A percentile compares a stretch with the other conserved stretches of the same genome.
Evolutionary conservation across 2,797 vertebrate genomes (phyloP).

Genomic region (Dallia pectoralis): DNA sequence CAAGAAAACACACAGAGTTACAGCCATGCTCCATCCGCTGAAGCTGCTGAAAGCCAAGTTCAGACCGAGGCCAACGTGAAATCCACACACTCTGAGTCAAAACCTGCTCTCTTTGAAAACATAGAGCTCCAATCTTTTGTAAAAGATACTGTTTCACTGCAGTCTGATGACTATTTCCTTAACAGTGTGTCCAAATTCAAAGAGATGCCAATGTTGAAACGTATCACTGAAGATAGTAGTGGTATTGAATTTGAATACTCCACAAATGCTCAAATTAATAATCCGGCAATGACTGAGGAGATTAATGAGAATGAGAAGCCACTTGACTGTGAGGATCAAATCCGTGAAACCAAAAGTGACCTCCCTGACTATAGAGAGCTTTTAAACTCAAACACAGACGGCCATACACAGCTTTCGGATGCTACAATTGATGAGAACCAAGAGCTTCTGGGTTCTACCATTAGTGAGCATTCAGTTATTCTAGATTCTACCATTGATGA

Average conservation of each 20-base stretch:
- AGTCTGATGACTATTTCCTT: conserved; percentile 51
- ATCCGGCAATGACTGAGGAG: conserved; percentile 41
- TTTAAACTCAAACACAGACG: not conserved
- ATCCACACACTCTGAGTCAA: conserved; percentile 65
- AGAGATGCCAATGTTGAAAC: conserved; percentile 45
- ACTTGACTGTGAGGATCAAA: conserved; percentile 29
- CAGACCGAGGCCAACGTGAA: conserved; percentile 58
- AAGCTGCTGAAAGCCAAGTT: conserved; percentile 53
- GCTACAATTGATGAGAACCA: conserved; percentile 51
- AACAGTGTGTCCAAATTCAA: conserved; percentile 45
- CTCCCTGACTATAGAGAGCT: conserved; percentile 13
- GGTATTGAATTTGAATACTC: conserved; percentile 44
- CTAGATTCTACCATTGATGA: conserved; percentile 31
- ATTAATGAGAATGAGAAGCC: conserved; percentile 33
- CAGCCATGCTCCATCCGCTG: conserved; percentile 53
- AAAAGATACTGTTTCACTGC: conserved; percentile 57
- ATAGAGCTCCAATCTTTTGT: conserved; percentile 52
- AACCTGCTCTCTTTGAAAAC: conserved; percentile 54
- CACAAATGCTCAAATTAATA: conserved; percentile 47
- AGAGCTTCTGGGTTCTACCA: conserved; percentile 62
- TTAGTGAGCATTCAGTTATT: conserved; percentile 31
- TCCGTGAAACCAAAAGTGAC: conserved; percentile 54
- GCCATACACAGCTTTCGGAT: not conserved
- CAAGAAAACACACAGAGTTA: conserved; percentile 64
- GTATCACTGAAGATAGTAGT: conserved; percentile 44